Base-by-base conservation (phyloP, 2,797 vertebrate genomes). In the Glyptemys insculpta region DNA sequence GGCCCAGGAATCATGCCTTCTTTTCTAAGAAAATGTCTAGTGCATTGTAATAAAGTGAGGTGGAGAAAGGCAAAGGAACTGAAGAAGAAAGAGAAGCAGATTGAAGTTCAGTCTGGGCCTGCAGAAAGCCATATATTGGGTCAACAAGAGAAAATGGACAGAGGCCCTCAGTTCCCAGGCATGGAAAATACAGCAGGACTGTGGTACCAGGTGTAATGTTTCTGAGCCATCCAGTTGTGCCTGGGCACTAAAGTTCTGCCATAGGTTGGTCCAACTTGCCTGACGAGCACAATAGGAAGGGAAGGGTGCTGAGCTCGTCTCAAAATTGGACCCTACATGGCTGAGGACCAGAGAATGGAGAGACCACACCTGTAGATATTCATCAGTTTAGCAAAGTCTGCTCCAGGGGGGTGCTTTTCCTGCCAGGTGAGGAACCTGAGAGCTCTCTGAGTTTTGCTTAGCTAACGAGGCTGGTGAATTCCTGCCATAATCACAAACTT, bases 41-140 rank as follows among this genome's bases (percentile, higher is more conserved):
- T 1, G 2, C 5, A 47, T 29, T 81, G 52, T 29, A 54, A 21
- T 85, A 86, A 90, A 37, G 53, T 74, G 65, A 92, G 83, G 76
- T 74, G 79, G 89, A 96, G 79, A 52, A 79, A 87, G 81, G 53
- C 41, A 89, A 93, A 96, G n/a, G 53, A 81, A 72, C 5, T 5
- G n/a, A 47, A 31, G 44, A 47, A 44, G 27, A 72, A 49, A 41
- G 72, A 76, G 72, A 47, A 76, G 23, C 72, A 76, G 6, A 25
- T 15, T 78, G 74, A 78, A 78, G 14, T 12, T 47, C 23, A 29
- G 12, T 18, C 44, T 78, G 25, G 8, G 2, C 27, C 44, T 78
- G 44, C 27, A 47, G 44, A 47, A 27, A 29, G 25, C 15, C 74
- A 47, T 8, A 18, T 29, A 27, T 44, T 41, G 37, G 25, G 44